Evolutionary conservation across 2,113 vertebrate genomes (phyloP).

Genomic region (Archocentrus centrarchus): DNA sequence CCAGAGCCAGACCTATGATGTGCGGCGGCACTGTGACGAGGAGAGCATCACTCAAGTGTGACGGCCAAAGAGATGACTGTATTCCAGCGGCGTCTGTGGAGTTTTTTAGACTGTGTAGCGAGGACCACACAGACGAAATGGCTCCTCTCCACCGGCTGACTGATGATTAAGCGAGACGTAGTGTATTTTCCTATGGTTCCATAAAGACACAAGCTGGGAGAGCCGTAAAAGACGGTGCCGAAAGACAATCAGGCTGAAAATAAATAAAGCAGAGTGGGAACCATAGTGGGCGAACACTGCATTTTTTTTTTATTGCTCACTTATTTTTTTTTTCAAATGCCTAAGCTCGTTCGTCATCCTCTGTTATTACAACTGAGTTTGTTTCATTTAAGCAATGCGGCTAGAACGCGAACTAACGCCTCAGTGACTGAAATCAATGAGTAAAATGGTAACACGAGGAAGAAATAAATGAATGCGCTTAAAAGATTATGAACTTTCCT

Average conservation of each 20-base stretch:
- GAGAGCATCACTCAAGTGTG: constrained; percentile 66
- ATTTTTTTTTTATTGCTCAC: constrained; percentile 24
- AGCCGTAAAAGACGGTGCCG: constrained; percentile 68
- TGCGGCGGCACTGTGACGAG: constrained; percentile 63
- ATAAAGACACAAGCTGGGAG: constrained; percentile 75
- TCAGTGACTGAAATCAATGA: background rate
- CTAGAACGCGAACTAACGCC: background rate
- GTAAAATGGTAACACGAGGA: background rate
- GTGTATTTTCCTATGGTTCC: constrained; percentile 78
- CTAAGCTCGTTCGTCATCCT: background rate
- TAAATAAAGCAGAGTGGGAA: constrained; percentile 71
- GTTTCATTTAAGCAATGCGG: background rate
- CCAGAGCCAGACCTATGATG: constrained; percentile 61
- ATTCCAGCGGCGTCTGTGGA: constrained; percentile 66
- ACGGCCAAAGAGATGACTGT: constrained; percentile 78
- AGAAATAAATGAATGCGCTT: constrained; percentile 17
- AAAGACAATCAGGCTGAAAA: constrained; percentile 71
- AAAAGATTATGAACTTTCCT: constrained; percentile 52
- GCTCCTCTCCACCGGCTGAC: constrained; percentile 63
- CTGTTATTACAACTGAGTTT: constrained; percentile 20
- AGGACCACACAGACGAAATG: constrained; percentile 80
- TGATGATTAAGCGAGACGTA: constrained; percentile 76
- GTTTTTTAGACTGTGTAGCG: constrained; percentile 44
- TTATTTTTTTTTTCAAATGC: constrained; percentile 67
- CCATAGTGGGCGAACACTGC: constrained; percentile 36